Percentiles rank a stretch among this genome's conserved stretches.
These are phyloP conservation scores for Takifugu rubripes DNA, from an alignment of 2,797 vertebrate species.

Conservation along the genomic window DNA sequence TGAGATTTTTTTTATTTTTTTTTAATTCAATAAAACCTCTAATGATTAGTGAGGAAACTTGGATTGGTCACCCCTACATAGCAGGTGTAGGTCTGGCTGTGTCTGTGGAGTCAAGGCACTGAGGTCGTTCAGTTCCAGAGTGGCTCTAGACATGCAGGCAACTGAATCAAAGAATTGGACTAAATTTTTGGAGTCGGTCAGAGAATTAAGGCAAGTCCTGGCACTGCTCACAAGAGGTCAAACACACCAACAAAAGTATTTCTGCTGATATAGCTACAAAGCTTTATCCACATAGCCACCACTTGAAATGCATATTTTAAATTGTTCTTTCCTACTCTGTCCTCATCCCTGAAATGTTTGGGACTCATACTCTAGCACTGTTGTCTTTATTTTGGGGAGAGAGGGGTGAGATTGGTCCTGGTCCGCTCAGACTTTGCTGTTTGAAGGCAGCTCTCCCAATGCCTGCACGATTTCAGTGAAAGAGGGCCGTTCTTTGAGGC, in stretches of 20 bases:
- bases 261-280: constrained; percentile 45
- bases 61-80: neutral
- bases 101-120: constrained; percentile 52
- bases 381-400: constrained; percentile 47
- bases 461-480: constrained; percentile 87
- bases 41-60: constrained; percentile 9
- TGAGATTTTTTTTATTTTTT: constrained; percentile 4
- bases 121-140: constrained; percentile 47
- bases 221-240: constrained; percentile 39
- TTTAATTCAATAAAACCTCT: constrained; percentile 2
- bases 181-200: neutral
- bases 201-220: constrained; percentile 68
- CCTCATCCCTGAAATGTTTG: constrained; percentile 74
- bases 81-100: constrained; percentile 18
- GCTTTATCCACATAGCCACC: constrained; percentile 43
- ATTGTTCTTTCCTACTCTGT: constrained; percentile 39
- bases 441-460: constrained; percentile 83
- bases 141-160: constrained; percentile 21
- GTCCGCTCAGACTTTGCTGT: constrained; percentile 87
- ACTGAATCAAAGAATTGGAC: constrained; percentile 40
- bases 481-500: constrained; percentile 93
- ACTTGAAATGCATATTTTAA: constrained; percentile 62
- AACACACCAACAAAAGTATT: constrained; percentile 40
- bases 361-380: constrained; percentile 70
- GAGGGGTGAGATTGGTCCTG: constrained; percentile 6